These are phyloP conservation scores for Anoncus sp. DNA, from an alignment of 2,888 invertebrate species.

Conservation along the genomic window DNA sequence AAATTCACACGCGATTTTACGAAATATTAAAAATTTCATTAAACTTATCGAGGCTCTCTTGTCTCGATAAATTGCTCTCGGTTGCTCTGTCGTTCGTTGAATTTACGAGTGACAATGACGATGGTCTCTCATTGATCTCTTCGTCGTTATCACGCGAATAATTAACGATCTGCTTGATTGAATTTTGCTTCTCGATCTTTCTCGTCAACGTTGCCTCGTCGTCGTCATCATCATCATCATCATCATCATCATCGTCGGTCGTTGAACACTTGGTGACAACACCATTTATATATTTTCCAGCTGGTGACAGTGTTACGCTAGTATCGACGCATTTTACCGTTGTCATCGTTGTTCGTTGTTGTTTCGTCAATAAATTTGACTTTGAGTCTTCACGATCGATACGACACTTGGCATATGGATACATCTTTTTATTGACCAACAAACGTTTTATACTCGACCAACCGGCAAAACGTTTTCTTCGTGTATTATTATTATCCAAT, in stretches of 20 bases:
- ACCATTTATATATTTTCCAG: conserved; percentile 80
- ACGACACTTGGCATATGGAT: conserved; percentile 77
- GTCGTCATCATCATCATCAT: too few species aligned
- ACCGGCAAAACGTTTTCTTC: conserved; percentile 79
- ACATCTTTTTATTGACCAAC: conserved; percentile 78
- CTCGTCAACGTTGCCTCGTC: too few species aligned
- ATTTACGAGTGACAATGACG: conserved; percentile 82
- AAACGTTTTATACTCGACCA: conserved; percentile 85
- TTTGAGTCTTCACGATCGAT: conserved; percentile 79
- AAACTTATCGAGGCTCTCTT: conserved; percentile 90
- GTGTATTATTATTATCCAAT: too few species aligned
- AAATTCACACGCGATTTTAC: too few species aligned
- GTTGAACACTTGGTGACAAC: conserved; percentile 76
- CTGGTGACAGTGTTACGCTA: conserved; percentile 83
- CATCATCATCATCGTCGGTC: too few species aligned
- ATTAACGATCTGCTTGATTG: conserved; percentile 38
- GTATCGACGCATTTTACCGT: conserved; percentile 77
- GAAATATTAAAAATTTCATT: conserved; percentile 90
- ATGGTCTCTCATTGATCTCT: conserved; percentile 80
- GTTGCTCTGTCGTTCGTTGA: conserved; percentile 68
- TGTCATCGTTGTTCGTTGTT: conserved; percentile 71
- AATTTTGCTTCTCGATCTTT: conserved; percentile 78
- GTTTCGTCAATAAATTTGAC: conserved; percentile 77
- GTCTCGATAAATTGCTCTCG: conserved; percentile 84
- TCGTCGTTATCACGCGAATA: too few species aligned